A percentile compares a stretch with the other conserved stretches of the same genome.
These are phyloP conservation scores for Sinocyclocheilus anshuiensis DNA, from an alignment of 2,113 vertebrate genomes.

Conservation along the genomic window DNA sequence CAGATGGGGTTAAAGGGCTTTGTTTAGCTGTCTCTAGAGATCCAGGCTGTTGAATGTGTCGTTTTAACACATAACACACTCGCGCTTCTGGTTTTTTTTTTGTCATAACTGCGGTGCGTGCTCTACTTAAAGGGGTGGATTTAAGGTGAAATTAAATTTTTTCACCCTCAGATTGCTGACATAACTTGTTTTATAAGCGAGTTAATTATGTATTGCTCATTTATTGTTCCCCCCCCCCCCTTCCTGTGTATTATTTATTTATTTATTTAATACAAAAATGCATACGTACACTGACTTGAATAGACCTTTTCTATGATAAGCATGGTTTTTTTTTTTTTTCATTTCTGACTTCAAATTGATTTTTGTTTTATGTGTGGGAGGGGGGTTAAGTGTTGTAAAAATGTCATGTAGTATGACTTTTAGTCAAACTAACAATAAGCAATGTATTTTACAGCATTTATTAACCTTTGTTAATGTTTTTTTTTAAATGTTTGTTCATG, in stretches of 20 bases:
- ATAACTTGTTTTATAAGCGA: background rate
- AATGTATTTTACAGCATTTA: no score
- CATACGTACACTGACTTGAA: background rate
- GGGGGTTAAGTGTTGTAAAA: no score
- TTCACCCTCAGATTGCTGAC: background rate
- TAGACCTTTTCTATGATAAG: background rate
- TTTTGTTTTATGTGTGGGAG: no score
- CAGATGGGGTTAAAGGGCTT: constrained; percentile 56
- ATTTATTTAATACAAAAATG: no score
- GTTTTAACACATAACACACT: constrained; percentile 40
- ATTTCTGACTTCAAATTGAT: no score
- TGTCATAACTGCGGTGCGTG: background rate
- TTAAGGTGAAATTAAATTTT: background rate
- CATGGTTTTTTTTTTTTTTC: background rate
- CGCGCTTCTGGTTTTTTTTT: constrained; percentile 19
- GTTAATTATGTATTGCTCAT: background rate
- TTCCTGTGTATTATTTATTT: background rate
- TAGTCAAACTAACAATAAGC: no score
- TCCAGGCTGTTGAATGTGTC: constrained; percentile 36
- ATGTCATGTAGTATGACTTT: no score
- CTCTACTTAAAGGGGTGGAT: background rate
- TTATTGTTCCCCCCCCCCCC: background rate
- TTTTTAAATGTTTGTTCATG: no score
- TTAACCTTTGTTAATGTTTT: no score
- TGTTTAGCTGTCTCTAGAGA: constrained; percentile 46